These are phyloP conservation scores for Bradypodion pumilum DNA, from an alignment of 2,797 vertebrate species.

Conservation along the genomic window DNA sequence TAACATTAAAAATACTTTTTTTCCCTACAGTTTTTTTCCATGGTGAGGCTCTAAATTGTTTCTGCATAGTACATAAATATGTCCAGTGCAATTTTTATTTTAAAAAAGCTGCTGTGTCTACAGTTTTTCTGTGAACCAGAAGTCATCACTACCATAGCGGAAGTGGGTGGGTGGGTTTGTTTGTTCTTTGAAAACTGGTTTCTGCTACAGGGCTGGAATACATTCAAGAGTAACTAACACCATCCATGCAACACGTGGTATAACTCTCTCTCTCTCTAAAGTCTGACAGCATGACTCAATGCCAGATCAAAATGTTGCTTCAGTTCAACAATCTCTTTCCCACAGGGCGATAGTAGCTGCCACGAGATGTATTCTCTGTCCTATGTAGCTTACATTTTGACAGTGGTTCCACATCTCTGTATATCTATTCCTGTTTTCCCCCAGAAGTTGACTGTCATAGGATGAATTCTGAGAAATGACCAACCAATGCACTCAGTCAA, in stretches of 20 bases:
- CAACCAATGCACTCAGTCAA: not conserved
- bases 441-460: not conserved
- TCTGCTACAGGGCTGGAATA: conserved; percentile 17
- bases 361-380: too few relatives aligned
- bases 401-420: too few relatives aligned
- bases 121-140: conserved; percentile 53
- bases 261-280: too few relatives aligned
- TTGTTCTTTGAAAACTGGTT: conserved; percentile 41
- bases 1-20: not conserved
- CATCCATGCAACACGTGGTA: conserved; percentile 1
- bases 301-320: conserved; percentile 39
- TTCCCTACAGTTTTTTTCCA: too few relatives aligned
- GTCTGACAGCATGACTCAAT: not conserved
- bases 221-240: conserved; percentile 32
- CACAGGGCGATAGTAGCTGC: not conserved
- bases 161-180: not conserved
- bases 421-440: too few relatives aligned
- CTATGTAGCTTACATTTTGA: too few relatives aligned
- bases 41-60: not conserved
- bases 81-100: conserved; percentile 40
- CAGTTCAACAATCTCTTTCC: conserved; percentile 44
- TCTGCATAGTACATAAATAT: not conserved
- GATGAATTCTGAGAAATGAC: not conserved
- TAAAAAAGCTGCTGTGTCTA: conserved; percentile 47
- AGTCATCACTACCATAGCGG: conserved; percentile 39